Percentiles rank a stretch among this genome's conserved stretches.
Evolutionary conservation across 2,888 invertebrate genomes (phyloP).

Genomic region (Chesias legatella): DNA sequence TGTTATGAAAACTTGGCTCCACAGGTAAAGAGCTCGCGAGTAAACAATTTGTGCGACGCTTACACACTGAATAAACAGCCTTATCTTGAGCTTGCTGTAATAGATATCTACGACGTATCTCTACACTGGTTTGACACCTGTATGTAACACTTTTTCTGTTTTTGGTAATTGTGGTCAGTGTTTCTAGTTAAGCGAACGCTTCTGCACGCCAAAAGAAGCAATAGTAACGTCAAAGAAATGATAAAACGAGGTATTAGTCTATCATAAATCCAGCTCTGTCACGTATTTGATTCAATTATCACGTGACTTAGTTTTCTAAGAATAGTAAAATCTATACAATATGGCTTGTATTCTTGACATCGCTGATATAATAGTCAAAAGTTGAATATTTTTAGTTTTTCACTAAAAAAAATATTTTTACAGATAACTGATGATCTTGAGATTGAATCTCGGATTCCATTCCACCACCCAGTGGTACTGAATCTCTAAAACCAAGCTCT

Average conservation of each 20-base stretch:
- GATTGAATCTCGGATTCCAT: too few relatives aligned
- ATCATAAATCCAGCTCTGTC: too few relatives aligned
- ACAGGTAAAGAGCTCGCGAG: constrained; percentile 64
- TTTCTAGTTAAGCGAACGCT: too few relatives aligned
- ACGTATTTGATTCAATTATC: constrained; percentile 1
- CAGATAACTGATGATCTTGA: too few relatives aligned
- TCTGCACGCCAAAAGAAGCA: too few relatives aligned
- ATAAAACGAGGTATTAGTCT: too few relatives aligned
- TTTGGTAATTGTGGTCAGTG: not conserved
- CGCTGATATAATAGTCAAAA: constrained; percentile 10
- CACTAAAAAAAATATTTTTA: too few relatives aligned
- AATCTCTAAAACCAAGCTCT: too few relatives aligned
- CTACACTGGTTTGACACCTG: constrained; percentile 34
- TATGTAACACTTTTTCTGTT: constrained; percentile 24
- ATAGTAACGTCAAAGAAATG: too few relatives aligned
- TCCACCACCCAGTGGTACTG: too few relatives aligned
- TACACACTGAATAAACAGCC: constrained; percentile 69
- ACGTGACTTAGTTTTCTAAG: constrained; percentile 19
- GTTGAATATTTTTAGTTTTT: too few relatives aligned
- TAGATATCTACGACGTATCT: constrained; percentile 50
- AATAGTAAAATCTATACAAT: constrained; percentile 7
- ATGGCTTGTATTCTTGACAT: constrained; percentile 7
- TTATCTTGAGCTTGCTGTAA: constrained; percentile 53
- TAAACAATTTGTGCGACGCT: constrained; percentile 74
- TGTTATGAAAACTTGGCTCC: constrained; percentile 68